Evolutionary conservation across 1,140 invertebrate species (phyloP).

Genomic region (Caenorhabditis brenneri): DNA sequence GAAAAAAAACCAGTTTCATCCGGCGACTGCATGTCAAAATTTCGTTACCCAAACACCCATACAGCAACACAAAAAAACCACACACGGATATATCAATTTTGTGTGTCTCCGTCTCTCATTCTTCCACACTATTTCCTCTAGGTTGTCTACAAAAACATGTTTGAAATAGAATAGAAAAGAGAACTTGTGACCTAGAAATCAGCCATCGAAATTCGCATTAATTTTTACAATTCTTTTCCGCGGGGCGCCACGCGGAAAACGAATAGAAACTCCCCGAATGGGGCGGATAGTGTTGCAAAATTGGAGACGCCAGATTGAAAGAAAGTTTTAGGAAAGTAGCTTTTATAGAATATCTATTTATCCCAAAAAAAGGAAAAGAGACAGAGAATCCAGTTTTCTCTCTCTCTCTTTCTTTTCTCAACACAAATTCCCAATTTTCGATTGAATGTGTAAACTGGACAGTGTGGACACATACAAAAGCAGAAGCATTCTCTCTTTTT

Average conservation of each 20-base stretch:
- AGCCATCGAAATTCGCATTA: conserved; percentile 21
- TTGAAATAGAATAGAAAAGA: neutral
- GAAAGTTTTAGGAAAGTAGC: conserved; percentile 27
- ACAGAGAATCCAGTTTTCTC: conserved; percentile 10
- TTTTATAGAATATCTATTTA: neutral
- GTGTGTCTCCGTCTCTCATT: neutral
- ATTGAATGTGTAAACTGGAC: conserved; percentile 35
- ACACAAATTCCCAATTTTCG: neutral
- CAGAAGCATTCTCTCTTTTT: neutral
- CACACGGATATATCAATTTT: conserved; percentile 24
- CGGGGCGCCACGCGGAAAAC: conserved; percentile 10
- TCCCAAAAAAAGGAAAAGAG: neutral
- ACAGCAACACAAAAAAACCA: neutral
- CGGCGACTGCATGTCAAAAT: no score
- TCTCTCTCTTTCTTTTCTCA: neutral
- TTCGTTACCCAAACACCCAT: neutral
- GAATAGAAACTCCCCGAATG: no score
- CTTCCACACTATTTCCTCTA: neutral
- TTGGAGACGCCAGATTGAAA: neutral
- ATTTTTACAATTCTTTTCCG: conserved; percentile 34
- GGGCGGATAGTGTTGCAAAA: neutral
- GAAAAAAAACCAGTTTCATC: neutral
- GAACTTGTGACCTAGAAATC: conserved; percentile 36
- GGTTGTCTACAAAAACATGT: neutral
- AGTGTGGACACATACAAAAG: neutral